These are phyloP conservation scores for Spisula subtruncata DNA, from an alignment of 2,888 invertebrate genomes.

Conservation along the genomic window DNA sequence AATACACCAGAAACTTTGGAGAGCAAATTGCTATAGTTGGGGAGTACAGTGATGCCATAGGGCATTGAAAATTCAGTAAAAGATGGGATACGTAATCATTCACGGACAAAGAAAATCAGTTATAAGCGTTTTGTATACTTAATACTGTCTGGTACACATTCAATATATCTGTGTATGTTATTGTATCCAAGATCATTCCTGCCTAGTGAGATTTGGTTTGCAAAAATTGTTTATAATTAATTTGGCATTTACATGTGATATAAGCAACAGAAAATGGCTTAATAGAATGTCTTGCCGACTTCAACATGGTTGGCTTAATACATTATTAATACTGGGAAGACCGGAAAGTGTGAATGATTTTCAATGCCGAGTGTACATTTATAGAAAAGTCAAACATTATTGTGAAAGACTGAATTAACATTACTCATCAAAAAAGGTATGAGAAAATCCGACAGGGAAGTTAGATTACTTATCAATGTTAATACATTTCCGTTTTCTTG, in stretches of 20 bases:
- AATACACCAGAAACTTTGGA: neutral
- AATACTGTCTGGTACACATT: conserved; percentile 5
- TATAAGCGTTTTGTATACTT: conserved; percentile 13
- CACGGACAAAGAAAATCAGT: conserved; percentile 6
- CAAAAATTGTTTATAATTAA: conserved; percentile 3
- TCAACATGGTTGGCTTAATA: neutral
- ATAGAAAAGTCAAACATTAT: no score
- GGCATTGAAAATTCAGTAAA: neutral
- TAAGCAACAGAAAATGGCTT: neutral
- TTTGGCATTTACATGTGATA: neutral
- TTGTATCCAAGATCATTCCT: neutral
- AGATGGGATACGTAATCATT: neutral
- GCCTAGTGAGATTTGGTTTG: neutral
- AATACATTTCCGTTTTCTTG: no score
- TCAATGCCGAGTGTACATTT: no score
- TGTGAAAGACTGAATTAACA: no score
- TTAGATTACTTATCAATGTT: no score
- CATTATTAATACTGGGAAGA: no score
- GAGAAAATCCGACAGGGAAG: no score
- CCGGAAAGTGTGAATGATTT: no score
- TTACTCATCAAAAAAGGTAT: no score
- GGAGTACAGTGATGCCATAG: neutral
- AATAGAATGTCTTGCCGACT: neutral
- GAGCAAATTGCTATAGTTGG: neutral
- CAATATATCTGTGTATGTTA: neutral